Percentiles rank a stretch among this genome's conserved stretches.
These are phyloP conservation scores for Decapterus maruadsi DNA, from an alignment of 2,797 vertebrate species.

Conservation along the genomic window DNA sequence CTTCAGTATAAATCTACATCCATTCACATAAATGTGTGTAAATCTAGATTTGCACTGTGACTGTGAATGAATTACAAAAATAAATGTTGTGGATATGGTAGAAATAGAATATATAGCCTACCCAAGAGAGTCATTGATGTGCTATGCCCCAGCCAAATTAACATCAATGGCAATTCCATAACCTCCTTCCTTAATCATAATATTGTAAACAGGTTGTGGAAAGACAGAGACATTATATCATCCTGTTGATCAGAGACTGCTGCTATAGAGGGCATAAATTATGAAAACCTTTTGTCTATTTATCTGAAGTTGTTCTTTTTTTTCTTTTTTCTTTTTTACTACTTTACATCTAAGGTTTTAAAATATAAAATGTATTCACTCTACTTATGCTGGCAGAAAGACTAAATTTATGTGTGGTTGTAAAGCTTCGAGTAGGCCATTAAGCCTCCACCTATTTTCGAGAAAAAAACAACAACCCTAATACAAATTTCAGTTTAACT, in stretches of 20 bases:
- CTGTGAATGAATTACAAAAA: not conserved
- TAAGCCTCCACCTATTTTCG: slow-evolving; percentile 27
- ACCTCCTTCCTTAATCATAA: too few species aligned
- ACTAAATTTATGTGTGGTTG: slow-evolving; percentile 23
- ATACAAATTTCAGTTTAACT: slow-evolving; percentile 18
- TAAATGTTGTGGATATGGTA: not conserved
- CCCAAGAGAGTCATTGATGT: not conserved
- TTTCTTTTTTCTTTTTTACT: not conserved
- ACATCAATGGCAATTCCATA: too few species aligned
- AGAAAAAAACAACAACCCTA: slow-evolving; percentile 35
- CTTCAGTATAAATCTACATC: not conserved
- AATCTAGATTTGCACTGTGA: not conserved
- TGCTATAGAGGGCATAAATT: not conserved
- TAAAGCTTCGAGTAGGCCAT: slow-evolving; percentile 15
- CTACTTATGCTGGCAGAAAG: slow-evolving; percentile 12
- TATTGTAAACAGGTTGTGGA: too few species aligned
- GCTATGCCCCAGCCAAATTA: too few species aligned
- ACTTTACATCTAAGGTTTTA: not conserved
- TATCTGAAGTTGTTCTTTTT: not conserved
- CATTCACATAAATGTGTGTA: not conserved
- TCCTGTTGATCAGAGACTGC: not conserved
- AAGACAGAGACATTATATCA: too few species aligned
- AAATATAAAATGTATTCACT: not conserved
- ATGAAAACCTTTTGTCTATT: not conserved
- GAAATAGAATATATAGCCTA: not conserved